Evolutionary conservation across 2,888 invertebrate genomes (phyloP).

Genomic region (Pachliopta kotzebuea): DNA sequence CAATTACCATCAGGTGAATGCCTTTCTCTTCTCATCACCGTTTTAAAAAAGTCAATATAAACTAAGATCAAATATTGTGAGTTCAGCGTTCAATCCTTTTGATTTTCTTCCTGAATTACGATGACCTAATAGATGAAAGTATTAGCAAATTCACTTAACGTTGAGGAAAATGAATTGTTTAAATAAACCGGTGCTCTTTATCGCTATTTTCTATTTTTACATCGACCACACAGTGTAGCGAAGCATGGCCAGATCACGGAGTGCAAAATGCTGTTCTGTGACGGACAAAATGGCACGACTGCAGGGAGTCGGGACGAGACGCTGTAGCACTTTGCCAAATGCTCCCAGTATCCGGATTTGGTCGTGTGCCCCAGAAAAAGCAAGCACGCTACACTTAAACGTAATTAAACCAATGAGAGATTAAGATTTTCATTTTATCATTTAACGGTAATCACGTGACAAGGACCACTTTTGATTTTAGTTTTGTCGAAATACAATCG

Average conservation of each 20-base stretch:
- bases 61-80: too few species aligned
- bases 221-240: conserved; percentile 24
- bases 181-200: conserved; percentile 33
- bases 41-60: too few species aligned
- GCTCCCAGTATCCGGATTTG: conserved; percentile 68
- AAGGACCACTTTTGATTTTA: conserved; percentile 10
- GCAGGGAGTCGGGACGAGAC: conserved; percentile 47
- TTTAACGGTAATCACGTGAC: conserved; percentile 20
- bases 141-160: background rate
- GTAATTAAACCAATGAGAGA: conserved; percentile 35
- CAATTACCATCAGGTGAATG: too few species aligned
- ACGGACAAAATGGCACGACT: conserved; percentile 57
- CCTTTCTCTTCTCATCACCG: too few species aligned
- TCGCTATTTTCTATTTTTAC: conserved; percentile 39
- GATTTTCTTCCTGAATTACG: background rate
- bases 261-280: conserved; percentile 71
- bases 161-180: background rate
- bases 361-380: conserved; percentile 54
- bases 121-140: background rate
- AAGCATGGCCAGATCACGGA: conserved; percentile 46
- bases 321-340: conserved; percentile 69
- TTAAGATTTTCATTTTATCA: conserved; percentile 1
- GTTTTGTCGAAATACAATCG: too few species aligned
- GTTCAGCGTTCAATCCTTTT: background rate
- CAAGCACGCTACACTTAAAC: conserved; percentile 42